Evolutionary conservation across 2,888 invertebrate genomes (phyloP).

Genomic region (Epirrhoe alternata): DNA sequence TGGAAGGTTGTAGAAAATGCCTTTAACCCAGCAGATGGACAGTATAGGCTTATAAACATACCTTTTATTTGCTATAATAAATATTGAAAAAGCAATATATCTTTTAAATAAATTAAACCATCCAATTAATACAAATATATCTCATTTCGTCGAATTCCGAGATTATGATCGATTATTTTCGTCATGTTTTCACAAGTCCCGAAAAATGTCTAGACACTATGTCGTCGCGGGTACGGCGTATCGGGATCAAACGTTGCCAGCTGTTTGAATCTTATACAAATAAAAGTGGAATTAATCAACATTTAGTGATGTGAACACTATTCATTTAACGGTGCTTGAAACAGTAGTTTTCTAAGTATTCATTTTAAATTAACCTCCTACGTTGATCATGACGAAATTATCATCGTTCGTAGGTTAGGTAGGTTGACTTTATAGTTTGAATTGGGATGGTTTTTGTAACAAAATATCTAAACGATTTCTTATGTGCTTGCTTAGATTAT

Average conservation of each 20-base stretch:
- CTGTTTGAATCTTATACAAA: slow-evolving; percentile 79
- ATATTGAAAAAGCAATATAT: background rate
- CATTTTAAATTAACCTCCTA: no score
- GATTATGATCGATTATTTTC: slow-evolving; percentile 82
- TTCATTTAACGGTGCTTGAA: background rate
- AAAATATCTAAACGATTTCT: no score
- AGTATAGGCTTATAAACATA: background rate
- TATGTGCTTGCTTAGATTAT: no score
- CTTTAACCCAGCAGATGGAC: no score
- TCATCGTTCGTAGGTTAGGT: no score
- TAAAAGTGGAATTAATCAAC: slow-evolving; percentile 83
- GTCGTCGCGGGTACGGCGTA: slow-evolving; percentile 73
- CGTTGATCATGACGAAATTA: no score
- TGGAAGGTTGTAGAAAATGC: no score
- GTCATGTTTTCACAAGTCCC: slow-evolving; percentile 71
- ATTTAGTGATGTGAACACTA: slow-evolving; percentile 64
- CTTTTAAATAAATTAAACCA: slow-evolving; percentile 31
- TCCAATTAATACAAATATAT: slow-evolving; percentile 61
- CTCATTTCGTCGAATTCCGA: slow-evolving; percentile 67
- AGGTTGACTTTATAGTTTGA: no score
- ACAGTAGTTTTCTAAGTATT: background rate
- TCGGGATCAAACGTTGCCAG: slow-evolving; percentile 81
- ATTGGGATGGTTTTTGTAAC: no score
- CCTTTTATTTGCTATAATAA: slow-evolving; percentile 1
- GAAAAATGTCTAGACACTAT: slow-evolving; percentile 74